Percentiles rank a stretch among this genome's conserved stretches.
phyloP scores from a whole-genome alignment of 2,113 vertebrate genomes.

The Neogale vison region DNA sequence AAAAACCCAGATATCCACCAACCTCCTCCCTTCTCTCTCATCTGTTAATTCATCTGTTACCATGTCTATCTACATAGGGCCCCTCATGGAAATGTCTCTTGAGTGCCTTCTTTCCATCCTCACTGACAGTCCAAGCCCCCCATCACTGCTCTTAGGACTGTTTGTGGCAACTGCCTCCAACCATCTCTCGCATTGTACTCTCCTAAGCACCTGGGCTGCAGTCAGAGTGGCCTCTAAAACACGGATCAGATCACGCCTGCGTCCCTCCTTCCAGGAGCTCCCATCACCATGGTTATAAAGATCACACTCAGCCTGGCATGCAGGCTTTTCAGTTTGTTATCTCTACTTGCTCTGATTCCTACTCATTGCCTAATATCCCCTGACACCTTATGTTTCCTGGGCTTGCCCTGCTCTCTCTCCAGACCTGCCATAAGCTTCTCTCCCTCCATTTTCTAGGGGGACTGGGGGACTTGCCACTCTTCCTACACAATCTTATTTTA shows the following conservation, averaged over 20 bases:
- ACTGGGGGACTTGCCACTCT: not conserved
- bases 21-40: not conserved
- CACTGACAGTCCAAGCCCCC: not conserved
- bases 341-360: not conserved
- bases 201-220: not conserved
- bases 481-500: not conserved
- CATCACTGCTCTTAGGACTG: not conserved
- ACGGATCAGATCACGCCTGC: rapidly evolving
- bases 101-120: not conserved
- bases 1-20: not conserved
- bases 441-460: not conserved
- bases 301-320: not conserved
- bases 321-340: not conserved
- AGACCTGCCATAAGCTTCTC: not conserved
- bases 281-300: not conserved
- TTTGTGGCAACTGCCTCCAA: not conserved
- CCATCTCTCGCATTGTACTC: rapidly evolving
- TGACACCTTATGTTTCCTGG: not conserved
- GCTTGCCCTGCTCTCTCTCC: not conserved
- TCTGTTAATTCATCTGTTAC: not conserved
- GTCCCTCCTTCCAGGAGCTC: not conserved
- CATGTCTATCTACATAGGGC: no score
- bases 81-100: not conserved
- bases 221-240: not conserved
- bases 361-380: not conserved